A percentile compares a stretch with the other conserved stretches of the same genome.
Conservation (phyloP, 2,113 vertebrate species). For the Myodes glareolus region DNA sequence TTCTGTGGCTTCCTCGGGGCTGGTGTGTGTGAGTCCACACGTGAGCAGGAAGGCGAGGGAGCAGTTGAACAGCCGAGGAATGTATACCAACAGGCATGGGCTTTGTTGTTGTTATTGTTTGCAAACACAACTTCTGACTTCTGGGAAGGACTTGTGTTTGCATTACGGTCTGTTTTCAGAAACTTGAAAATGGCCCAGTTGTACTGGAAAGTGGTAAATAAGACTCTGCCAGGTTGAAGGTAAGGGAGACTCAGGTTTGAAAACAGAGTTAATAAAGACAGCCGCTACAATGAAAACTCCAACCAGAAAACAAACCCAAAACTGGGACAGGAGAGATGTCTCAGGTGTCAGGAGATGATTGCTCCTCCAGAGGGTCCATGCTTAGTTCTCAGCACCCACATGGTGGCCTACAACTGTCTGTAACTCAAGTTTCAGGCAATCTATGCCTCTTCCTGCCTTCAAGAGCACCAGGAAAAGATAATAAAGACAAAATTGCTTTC, state of each 20-base stretch:
- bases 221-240: background rate
- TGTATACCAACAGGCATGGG: constrained; percentile 42
- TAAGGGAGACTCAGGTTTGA: background rate
- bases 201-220: background rate
- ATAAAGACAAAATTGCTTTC: background rate
- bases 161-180: constrained; percentile 54
- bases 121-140: constrained; percentile 71
- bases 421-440: background rate
- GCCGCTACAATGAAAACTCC: too few species aligned
- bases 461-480: background rate
- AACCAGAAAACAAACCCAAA: background rate
- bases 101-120: background rate
- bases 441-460: background rate
- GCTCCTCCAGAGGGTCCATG: background rate
- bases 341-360: background rate
- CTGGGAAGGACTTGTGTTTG: constrained; percentile 65
- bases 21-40: background rate
- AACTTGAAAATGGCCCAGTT: constrained; percentile 44
- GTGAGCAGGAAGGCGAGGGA: constrained; percentile 62
- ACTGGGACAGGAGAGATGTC: background rate
- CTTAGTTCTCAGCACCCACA: background rate
- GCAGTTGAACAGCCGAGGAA: constrained; percentile 26
- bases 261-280: background rate
- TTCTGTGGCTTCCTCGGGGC: constrained; percentile 67
- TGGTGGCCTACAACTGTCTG: background rate